Base-by-base conservation (phyloP, 2,888 invertebrate genomes). In the Urechis unicinctus region DNA sequence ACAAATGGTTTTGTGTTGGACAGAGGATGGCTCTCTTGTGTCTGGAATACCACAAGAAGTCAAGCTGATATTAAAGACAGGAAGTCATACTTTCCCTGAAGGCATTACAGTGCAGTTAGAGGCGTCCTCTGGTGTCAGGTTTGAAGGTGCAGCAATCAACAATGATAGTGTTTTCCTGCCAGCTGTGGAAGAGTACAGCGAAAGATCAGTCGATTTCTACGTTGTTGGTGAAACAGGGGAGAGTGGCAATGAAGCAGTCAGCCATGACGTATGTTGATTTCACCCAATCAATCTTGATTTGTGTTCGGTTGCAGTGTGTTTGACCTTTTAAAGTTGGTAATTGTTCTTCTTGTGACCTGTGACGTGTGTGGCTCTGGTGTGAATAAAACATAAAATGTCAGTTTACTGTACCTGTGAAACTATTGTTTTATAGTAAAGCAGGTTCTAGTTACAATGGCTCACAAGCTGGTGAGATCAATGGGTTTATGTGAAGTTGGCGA, bases 41-140 rank as follows among this genome's bases (percentile, higher is more conserved):
- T 44, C 55, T 13, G 59, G 59, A 13, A 22, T 57, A 24, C 61
- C 62, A 17, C 72, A 72, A 56, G 61, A 62, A n/a, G 66, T 70
- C 2, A 59, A 53, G 3, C 59, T 74, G 21, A 59, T 57, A 22
- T 53, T 74, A 13, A 62, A 67, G 52, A 61, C 68, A 29, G 73
- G 74, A 1, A 74, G 68, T 55, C 57, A 61, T 43, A 50, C 57
- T 22, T 61, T 70, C 43, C 57, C 57, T 30, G 56, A 60, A 2
- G 88, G 88, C 5, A 61, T 60, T 24, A 58, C 58, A 41, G 56
- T 70, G 28, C 61, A 53, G 30, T 51, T 69, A 36, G 56, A 54
- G 21, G 47, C 64, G 5, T 59, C 64, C 3, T 54, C 56, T 50
- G 64, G 63, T 24, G 59, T 69, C 21, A 44, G 36, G 9, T 52